phyloP scores from a whole-genome alignment of 2,888 invertebrate genomes.

The Physocephala rufipes region DNA sequence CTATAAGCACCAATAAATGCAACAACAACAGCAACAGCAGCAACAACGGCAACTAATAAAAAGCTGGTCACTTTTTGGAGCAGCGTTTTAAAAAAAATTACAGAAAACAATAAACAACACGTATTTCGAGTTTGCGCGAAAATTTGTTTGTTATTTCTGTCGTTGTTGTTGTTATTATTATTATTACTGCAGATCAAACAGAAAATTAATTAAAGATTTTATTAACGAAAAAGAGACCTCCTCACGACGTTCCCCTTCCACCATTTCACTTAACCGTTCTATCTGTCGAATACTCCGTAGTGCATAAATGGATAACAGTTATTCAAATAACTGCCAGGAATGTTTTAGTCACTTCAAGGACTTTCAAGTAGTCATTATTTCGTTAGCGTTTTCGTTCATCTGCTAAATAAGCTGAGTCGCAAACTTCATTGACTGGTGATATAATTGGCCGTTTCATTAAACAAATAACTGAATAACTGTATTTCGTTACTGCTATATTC shows the following conservation, averaged over 20 bases:
- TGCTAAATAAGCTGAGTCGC: background rate
- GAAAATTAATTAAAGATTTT: background rate
- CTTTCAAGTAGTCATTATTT: too few relatives aligned
- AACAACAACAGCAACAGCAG: conserved; percentile 2
- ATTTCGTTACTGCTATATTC: background rate
- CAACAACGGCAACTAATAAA: background rate
- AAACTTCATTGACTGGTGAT: conserved; percentile 11
- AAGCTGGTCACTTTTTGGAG: background rate
- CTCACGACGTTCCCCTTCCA: background rate
- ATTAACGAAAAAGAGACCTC: too few relatives aligned
- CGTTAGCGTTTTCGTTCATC: too few relatives aligned
- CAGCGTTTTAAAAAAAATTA: background rate
- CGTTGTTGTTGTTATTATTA: background rate
- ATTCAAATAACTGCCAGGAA: background rate
- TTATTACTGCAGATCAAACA: background rate
- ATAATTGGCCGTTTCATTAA: conserved; percentile 8
- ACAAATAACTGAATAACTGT: background rate
- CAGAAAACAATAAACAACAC: background rate
- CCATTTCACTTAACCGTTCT: background rate
- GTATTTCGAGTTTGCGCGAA: background rate
- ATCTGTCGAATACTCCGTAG: background rate
- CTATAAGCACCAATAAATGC: too few relatives aligned
- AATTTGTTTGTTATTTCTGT: background rate
- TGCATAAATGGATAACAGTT: background rate
- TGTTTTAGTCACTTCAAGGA: too few relatives aligned